Percentiles rank a stretch among this genome's conserved stretches.
These are phyloP conservation scores for Paramormyrops kingsleyae DNA, from an alignment of 2,113 vertebrate genomes.

Conservation along the genomic window DNA sequence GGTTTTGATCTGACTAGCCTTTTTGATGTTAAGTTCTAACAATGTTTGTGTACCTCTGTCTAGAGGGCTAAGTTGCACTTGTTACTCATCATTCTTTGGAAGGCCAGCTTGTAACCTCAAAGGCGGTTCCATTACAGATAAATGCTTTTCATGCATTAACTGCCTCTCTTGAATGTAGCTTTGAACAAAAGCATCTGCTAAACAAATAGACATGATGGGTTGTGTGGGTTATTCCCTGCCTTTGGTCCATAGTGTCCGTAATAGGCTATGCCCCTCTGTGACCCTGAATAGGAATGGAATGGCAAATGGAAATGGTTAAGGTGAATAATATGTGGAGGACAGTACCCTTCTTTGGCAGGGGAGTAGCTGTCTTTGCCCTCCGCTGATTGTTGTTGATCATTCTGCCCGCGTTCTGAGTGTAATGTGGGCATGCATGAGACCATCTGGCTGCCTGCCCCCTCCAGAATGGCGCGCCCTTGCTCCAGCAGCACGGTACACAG, in stretches of 20 bases:
- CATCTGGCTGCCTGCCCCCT: slow-evolving; percentile 40
- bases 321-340: not conserved
- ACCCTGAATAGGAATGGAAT: not conserved
- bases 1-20: not conserved
- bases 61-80: not conserved
- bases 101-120: not conserved
- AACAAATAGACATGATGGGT: not conserved
- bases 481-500: slow-evolving; percentile 79
- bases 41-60: not conserved
- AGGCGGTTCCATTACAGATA: not conserved
- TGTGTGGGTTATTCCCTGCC: not conserved
- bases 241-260: not conserved
- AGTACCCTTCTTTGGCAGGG: slow-evolving; percentile 55
- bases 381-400: not conserved
- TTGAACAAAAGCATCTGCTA: not conserved
- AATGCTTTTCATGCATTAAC: not conserved
- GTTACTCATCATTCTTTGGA: not conserved
- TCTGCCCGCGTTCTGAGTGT: slow-evolving; percentile 28
- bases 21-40: not conserved
- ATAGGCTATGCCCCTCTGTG: not conserved
- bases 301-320: not conserved
- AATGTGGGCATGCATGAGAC: slow-evolving; percentile 19
- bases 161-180: not conserved
- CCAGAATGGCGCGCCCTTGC: slow-evolving; percentile 80
- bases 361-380: slow-evolving; percentile 24